Conservation (phyloP, 2,797 vertebrate species). For the Lepus townsendii region DNA sequence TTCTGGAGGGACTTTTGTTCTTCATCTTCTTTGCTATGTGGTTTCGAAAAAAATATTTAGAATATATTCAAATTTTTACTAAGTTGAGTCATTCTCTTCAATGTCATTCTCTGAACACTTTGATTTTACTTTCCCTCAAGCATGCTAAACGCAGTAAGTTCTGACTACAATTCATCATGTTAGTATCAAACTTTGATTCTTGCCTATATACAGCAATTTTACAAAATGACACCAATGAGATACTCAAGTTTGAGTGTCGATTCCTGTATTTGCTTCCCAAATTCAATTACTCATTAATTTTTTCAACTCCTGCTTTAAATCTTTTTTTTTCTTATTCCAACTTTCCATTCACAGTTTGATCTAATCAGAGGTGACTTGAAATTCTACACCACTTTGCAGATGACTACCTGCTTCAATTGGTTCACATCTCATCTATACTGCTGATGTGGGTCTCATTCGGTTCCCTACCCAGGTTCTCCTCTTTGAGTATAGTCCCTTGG, state of each 20-base stretch:
- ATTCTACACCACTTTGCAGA: neutral
- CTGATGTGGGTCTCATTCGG: neutral
- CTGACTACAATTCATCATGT: neutral
- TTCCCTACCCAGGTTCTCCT: neutral
- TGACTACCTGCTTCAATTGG: neutral
- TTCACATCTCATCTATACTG: neutral
- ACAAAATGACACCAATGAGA: neutral
- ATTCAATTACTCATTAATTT: neutral
- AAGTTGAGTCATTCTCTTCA: neutral
- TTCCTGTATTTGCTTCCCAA: neutral
- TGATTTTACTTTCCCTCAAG: neutral
- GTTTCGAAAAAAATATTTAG: neutral
- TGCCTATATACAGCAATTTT: neutral
- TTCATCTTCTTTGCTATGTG: neutral
- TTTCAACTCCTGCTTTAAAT: neutral
- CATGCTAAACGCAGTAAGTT: neutral
- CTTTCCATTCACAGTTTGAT: neutral
- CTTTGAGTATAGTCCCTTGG: neutral
- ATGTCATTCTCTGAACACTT: neutral
- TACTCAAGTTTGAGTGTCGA: neutral
- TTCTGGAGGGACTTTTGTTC: neutral
- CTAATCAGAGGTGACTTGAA: neutral
- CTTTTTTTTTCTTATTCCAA: neutral
- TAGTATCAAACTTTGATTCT: neutral
- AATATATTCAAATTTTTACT: neutral